A percentile compares a stretch with the other conserved stretches of the same genome.
Evolutionary conservation across 2,113 vertebrate genomes (phyloP).

Genomic region (Mustelus asterias): DNA sequence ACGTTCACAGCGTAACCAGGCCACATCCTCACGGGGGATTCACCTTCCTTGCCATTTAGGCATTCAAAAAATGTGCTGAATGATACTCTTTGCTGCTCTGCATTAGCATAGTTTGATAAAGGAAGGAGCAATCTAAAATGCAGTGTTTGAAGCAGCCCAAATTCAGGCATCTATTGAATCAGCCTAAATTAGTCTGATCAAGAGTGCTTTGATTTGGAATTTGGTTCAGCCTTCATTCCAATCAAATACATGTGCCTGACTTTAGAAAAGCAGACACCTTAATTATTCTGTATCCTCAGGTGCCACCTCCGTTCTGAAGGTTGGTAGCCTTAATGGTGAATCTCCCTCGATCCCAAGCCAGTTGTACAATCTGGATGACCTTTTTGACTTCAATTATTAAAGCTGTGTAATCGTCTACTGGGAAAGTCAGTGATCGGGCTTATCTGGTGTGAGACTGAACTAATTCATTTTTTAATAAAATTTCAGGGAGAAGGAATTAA

Average conservation of each 20-base stretch:
- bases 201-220: not conserved
- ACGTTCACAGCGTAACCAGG: not conserved
- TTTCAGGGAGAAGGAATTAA: slow-evolving; percentile 4
- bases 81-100: not conserved
- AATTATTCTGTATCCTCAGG: slow-evolving; percentile 5
- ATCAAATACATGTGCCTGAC: not conserved
- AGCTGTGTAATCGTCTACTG: slow-evolving; percentile 9
- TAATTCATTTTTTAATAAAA: slow-evolving; percentile 32
- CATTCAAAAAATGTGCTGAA: not conserved
- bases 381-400: slow-evolving; percentile 32
- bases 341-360: slow-evolving; percentile 14
- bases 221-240: not conserved
- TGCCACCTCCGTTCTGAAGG: not conserved
- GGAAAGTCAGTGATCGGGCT: slow-evolving; percentile 17
- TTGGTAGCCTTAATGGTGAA: slow-evolving; percentile 6
- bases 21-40: not conserved
- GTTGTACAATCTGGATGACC: slow-evolving; percentile 23
- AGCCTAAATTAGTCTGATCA: not conserved
- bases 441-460: not conserved
- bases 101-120: not conserved
- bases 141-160: not conserved
- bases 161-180: slow-evolving; percentile 6
- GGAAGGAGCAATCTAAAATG: not conserved
- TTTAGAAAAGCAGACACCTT: slow-evolving; percentile 1
- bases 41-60: not conserved